Evolutionary conservation across 2,888 invertebrate species (phyloP), one percentile per base, ranked within the genome.

Genomic region (Spilosoma lubricipeda): DNA sequence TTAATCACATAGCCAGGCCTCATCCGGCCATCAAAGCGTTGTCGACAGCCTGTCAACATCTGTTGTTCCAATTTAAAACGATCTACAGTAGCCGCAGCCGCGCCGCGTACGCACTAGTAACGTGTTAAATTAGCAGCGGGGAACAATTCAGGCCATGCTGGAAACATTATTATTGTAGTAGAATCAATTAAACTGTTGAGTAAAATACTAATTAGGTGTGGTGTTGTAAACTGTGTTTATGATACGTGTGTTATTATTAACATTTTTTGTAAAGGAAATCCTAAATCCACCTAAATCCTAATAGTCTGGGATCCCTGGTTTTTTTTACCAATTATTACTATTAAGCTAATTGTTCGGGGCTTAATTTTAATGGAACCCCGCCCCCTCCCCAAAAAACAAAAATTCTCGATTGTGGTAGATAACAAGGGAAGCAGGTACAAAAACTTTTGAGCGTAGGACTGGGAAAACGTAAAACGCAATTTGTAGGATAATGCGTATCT

Each of bases 1-100:
- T 91, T 93, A 92, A 93, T 92, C 91, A 87, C 90, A 88, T 89
- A 85, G 87, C 88, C 88, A 86, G 88, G 88, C 87, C 88, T 86
- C 92, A 91, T 93, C 93, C 93, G 93, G 92, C 89, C 91, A 90
- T 93, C 93, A 92, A 91, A 85, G 82, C 83, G 85, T 82, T 86
- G 90, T 86, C 89, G 90, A 87, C 94, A 90, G 91, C 88, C 88
- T 93, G 94, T 91, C 93, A 90, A 91, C 94, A 94, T 94, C 93
- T 94, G 93, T 91, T 94, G 92, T 91, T 90, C 92, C 88, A 93
- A 92, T 93, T 93, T 93, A 92, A 92, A 91, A 89, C 91, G 88
- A 86, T 88, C 87, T 86, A 86, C 85, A 85, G 81, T 85, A 77
- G 79, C 82, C 39, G 39, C 39, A 77, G 79, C 82, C 39, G 39